Evolutionary conservation across 2,888 invertebrate species (phyloP), one percentile per base, ranked within the genome.

Genomic region (Onthophagus sagittarius): DNA sequence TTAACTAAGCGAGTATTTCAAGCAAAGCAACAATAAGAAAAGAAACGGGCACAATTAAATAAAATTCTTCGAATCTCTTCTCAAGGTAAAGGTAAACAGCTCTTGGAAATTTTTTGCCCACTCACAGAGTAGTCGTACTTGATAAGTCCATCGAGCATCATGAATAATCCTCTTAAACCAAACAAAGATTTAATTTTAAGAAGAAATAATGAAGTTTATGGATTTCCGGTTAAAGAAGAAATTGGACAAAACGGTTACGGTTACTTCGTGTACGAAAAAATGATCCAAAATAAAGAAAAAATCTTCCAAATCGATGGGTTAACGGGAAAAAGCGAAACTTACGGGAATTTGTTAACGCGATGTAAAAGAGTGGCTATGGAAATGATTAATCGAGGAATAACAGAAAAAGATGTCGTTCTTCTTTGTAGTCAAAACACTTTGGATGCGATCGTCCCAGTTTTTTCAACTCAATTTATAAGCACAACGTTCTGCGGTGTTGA

Each of bases 341-440:
- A 81, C 63, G 80, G 78, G 1, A 85, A 85, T 4, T 81, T 83
- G 0, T 76, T 86, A 0, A 78, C 82, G 13, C 82, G 86, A 15
- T 82, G 86, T 0, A 82, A 86, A 4, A 80, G 82, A 15, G 85
- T 87, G 73, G 88, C 88, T 0, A 82, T 78, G 4, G 81, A 84
- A 7, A 79, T 88, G 65, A 80, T 72, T 33, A 82, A 81, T 3
- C 71, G 83, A 32, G 87, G 86, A 5, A 71, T 87, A 0, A 74
- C 80, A 69, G 71, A 70, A 5, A 85, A 84, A 1, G 87, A 87
- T 73, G 85, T 87, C 3, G 83, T 88, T 72, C 78, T 84, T 0
- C 69, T 86, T 0, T 86, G 87, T 83, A 86, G 85, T 3, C 84
- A 84, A 0, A 86, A 84, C 73, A 85, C 86, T 63, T 23, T 86